Base-by-base conservation (phyloP, 2,888 invertebrate genomes). In the Epistrophella euchroma region DNA sequence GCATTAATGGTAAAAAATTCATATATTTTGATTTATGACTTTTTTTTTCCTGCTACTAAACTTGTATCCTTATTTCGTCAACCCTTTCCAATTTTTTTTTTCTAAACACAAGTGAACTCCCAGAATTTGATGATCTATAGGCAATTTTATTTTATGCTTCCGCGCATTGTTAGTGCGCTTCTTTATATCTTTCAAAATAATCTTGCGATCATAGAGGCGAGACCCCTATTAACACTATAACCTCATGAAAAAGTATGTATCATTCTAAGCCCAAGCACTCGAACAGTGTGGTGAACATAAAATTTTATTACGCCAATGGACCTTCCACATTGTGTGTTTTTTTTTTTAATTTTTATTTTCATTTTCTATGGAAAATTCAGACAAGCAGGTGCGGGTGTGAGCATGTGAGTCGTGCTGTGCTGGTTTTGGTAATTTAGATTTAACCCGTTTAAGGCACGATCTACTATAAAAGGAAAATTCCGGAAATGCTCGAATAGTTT, bases 391-490 rank as follows among this genome's bases (percentile, higher is more conserved):
- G 64, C 64, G 64, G 64, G 64, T 28, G 43, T 25, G 25, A 52
- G 52, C 25, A 15, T 52, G 25, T 52, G 25, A 28, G 7, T 52
- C 47, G 52, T 25, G 52, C 13, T 22, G 22, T 22, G 50, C 1
- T 35, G 35, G 50, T 2, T 60, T 22, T 40, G 13, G 22, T 37
- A 40, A 40, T 40, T 60, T 40, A 40, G 22, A 60, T 22, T 28
- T 45, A 64, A 45, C n/a, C 64, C 64, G 45, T 60, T 60, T 60
- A 60, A 22, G 60, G 60, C 60, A 60, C 60, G 60, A 60, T 60
- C 60, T 37, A 6, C n/a, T 10, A 17, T 22, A 22, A 15, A 15
- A 60, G 7, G n/a, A 15, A 15, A 22, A 9, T 60, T 60, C 22
- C 22, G 22, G 37, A 60, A 60, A 60, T 60, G 37, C 22, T 22